These are phyloP conservation scores for Thalassophryne amazonica DNA, from an alignment of 2,797 vertebrate genomes.

Conservation along the genomic window DNA sequence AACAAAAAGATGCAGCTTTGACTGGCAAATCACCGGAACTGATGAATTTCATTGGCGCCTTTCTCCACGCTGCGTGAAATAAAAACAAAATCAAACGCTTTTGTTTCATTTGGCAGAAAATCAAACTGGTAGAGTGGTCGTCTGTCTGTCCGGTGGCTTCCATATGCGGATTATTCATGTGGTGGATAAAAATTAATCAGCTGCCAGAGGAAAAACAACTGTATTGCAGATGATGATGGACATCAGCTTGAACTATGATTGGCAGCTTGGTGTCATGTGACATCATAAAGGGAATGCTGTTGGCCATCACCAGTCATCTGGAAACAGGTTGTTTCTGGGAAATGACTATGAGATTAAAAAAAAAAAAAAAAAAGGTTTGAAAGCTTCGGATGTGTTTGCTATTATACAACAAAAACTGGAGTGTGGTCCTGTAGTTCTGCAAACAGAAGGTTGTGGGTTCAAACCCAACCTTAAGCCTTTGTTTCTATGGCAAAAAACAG, in stretches of 20 bases:
- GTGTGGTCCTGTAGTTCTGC: no score
- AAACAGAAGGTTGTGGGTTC: no score
- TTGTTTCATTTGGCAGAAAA: conserved; percentile 49
- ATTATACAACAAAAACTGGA: no score
- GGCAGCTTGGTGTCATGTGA: conserved; percentile 34
- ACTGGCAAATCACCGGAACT: conserved; percentile 73
- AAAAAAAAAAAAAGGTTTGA: no score
- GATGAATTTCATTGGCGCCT: conserved; percentile 65
- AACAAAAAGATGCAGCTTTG: conserved; percentile 56
- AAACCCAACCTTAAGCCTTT: no score
- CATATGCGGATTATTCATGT: conserved; percentile 44
- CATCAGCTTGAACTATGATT: conserved; percentile 43
- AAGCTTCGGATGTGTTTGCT: no score
- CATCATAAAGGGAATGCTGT: background rate
- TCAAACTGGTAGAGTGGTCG: conserved; percentile 46
- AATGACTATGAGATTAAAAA: no score
- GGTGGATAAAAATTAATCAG: conserved; percentile 60
- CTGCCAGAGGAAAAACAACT: conserved; percentile 60
- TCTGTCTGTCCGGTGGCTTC: conserved; percentile 1
- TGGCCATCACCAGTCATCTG: no score
- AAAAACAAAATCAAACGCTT: conserved; percentile 51
- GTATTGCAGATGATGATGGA: conserved; percentile 57
- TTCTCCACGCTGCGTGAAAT: conserved; percentile 27
- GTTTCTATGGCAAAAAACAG: no score
- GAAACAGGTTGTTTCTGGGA: no score